phyloP scores from a whole-genome alignment of 2,888 invertebrate species.

The Caenorhabditis sp. region DNA sequence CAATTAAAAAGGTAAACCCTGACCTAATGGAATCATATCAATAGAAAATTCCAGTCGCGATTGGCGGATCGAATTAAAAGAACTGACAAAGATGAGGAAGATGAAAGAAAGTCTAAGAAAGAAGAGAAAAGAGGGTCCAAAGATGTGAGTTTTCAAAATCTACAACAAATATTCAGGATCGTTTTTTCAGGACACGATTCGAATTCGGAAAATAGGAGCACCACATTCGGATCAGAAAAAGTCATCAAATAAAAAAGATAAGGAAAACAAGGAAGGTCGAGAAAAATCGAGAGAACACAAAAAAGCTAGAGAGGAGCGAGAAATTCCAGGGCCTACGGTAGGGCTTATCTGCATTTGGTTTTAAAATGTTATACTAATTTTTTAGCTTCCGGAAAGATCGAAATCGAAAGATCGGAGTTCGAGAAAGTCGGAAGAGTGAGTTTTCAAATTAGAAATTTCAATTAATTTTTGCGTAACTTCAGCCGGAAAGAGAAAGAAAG shows the following conservation, averaged over 20 bases:
- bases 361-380: background rate
- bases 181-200: conserved; percentile 1
- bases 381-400: background rate
- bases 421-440: background rate
- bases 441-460: background rate
- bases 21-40: no score
- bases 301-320: conserved; percentile 6
- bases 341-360: background rate
- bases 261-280: conserved; percentile 5
- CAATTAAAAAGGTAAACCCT: conserved; percentile 24
- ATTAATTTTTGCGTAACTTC: no score
- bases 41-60: conserved; percentile 4
- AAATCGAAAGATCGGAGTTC: background rate
- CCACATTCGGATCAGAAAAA: conserved; percentile 5
- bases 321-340: conserved; percentile 4
- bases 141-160: background rate
- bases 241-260: background rate
- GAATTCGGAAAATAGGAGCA: background rate
- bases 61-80: conserved; percentile 10
- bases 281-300: conserved; percentile 10
- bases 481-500: no score
- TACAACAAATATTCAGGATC: no score
- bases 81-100: conserved; percentile 8
- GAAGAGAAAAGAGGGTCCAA: conserved; percentile 5
- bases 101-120: conserved; percentile 13